phyloP scores from a whole-genome alignment of 92 coral and sea anemone species.

The Siderastrea siderea region DNA sequence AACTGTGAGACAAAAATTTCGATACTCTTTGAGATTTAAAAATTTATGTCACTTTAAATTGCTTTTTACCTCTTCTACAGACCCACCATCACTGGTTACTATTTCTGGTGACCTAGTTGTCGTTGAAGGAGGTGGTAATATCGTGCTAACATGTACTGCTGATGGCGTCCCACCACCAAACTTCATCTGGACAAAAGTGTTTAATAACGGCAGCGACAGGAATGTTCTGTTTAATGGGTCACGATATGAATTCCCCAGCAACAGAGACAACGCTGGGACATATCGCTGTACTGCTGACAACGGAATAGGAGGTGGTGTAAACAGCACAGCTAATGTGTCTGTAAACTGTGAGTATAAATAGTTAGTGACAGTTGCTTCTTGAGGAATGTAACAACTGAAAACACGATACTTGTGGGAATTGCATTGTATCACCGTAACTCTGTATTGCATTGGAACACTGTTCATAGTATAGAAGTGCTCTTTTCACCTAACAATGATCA shows the following conservation, averaged over 20 bases:
- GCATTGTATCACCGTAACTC: too few species aligned
- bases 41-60: too few species aligned
- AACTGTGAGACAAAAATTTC: too few species aligned
- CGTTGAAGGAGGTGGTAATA: not conserved
- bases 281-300: conserved; percentile 61
- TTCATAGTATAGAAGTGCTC: too few species aligned
- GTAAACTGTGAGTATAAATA: conserved; percentile 59
- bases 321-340: conserved; percentile 35
- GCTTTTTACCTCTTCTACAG: not conserved
- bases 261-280: conserved; percentile 48
- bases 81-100: not conserved
- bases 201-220: conserved; percentile 11
- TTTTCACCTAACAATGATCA: too few species aligned
- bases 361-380: not conserved
- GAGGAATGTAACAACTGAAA: too few species aligned
- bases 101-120: not conserved
- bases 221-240: not conserved
- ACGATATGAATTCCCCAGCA: not conserved
- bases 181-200: conserved; percentile 56
- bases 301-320: conserved; percentile 61
- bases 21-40: too few species aligned
- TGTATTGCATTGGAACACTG: too few species aligned
- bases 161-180: conserved; percentile 50
- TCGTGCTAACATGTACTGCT: not conserved
- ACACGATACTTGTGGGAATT: too few species aligned